Conservation (phyloP, 23 tunicate species). For the Trididemnum clinides region DNA sequence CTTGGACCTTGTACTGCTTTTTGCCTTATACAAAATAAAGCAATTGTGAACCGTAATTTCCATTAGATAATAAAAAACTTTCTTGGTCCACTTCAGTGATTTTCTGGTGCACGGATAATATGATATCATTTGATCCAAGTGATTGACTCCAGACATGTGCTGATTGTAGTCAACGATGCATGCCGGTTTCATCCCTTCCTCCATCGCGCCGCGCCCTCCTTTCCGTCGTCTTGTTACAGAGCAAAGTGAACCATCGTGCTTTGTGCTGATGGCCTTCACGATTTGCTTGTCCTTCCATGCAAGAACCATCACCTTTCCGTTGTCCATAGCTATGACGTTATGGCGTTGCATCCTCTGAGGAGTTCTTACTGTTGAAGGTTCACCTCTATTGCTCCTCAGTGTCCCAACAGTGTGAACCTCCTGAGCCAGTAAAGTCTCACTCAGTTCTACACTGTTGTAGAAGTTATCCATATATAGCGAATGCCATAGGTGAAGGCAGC, state of each 20-base stretch:
- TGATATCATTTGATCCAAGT: slow-evolving; percentile 32
- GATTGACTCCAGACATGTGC: too few relatives aligned
- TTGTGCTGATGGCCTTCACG: slow-evolving; percentile 49
- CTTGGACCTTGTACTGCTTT: slow-evolving; percentile 6
- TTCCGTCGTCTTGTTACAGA: slow-evolving; percentile 1
- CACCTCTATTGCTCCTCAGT: background rate
- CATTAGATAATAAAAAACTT: slow-evolving; percentile 33
- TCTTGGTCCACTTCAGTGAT: slow-evolving; percentile 35
- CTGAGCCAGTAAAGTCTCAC: slow-evolving; percentile 19
- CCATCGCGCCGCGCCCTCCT: slow-evolving; percentile 10
- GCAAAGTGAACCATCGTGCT: slow-evolving; percentile 16
- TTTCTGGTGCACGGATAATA: slow-evolving; percentile 40
- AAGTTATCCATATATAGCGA: slow-evolving; percentile 40
- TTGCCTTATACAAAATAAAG: slow-evolving; percentile 16
- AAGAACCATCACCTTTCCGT: slow-evolving; percentile 21
- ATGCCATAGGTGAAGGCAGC: slow-evolving; percentile 18
- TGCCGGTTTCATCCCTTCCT: slow-evolving; percentile 24
- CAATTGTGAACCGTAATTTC: slow-evolving; percentile 35
- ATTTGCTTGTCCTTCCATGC: slow-evolving; percentile 41
- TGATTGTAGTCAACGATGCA: too few relatives aligned
- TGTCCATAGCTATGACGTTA: slow-evolving; percentile 1
- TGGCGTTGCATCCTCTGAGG: slow-evolving; percentile 5
- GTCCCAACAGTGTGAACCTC: slow-evolving; percentile 34
- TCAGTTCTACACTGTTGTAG: slow-evolving; percentile 37
- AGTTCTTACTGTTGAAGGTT: background rate